Evolutionary conservation across 2,888 invertebrate genomes (phyloP).

Genomic region (Cacoxenus indagator): DNA sequence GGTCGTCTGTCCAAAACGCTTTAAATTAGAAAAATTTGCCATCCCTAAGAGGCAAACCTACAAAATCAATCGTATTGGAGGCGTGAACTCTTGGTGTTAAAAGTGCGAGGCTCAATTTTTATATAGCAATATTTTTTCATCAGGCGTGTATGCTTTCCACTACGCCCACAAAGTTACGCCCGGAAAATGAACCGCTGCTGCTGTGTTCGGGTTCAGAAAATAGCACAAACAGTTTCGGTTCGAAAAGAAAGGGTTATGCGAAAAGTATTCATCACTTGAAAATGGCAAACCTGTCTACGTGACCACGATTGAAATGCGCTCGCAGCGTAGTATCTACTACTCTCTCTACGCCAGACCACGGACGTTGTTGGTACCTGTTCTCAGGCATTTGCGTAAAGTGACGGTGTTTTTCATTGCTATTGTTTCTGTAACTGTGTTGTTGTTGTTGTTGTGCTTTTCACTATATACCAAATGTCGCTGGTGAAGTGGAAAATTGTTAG

Average conservation of each 20-base stretch:
- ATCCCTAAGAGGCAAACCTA: too few relatives aligned
- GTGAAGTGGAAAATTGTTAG: constrained; percentile 8
- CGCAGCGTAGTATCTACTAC: background rate
- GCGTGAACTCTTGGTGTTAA: background rate
- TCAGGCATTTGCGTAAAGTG: background rate
- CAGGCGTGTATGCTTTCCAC: background rate
- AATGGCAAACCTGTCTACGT: background rate
- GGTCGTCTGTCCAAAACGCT: too few relatives aligned
- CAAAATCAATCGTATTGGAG: too few relatives aligned
- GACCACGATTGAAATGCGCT: background rate
- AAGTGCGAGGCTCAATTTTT: background rate
- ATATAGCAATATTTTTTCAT: background rate
- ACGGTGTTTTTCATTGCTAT: background rate
- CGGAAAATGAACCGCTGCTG: background rate
- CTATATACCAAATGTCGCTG: too few relatives aligned
- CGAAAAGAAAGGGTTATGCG: background rate
- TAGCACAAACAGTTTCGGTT: background rate
- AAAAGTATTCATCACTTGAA: background rate
- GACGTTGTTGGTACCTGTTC: background rate
- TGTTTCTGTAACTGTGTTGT: background rate
- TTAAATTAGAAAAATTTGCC: too few relatives aligned
- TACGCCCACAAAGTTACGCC: background rate
- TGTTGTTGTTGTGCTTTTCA: background rate
- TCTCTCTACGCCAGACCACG: too few relatives aligned
- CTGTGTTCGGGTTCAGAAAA: background rate